Base-by-base conservation (phyloP, 1,140 invertebrate species). In the Heliconius himera region DNA sequence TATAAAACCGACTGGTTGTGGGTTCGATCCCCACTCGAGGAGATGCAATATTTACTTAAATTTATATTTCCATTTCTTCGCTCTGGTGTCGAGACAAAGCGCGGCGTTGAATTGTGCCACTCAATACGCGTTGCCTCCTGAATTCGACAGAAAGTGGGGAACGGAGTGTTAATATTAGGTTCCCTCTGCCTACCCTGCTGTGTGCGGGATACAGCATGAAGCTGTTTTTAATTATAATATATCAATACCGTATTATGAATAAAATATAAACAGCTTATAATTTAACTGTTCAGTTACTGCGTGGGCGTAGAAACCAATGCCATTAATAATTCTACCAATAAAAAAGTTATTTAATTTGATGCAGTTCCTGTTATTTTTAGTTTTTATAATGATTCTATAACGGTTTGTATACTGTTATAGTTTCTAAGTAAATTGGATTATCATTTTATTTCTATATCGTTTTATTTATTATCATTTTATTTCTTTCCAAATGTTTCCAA, bases 271-370 rank as follows among this genome's bases (percentile, higher is more conserved):
- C 26, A 66, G 60, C 3, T 66, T 66, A 66, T 66, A 66, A 66
- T 66, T 66, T 66, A 66, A 66, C 26, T 11, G 60, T 29, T 66
- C 11, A 66, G 13, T 29, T 66, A 66, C 60, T 29, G 60, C 20
- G 83, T 82, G 79, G 83, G 83, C 81, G 81, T 54, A 72, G 33
- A 72, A 77, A 82, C 75, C 72, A 74, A 76, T 81, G 79, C 77
- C 79, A 78, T 77, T 72, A 76, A 79, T 78, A 73, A 79, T 79
- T 81, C 66, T 71, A 33, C 16, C 56, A 74, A 81, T 81, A 79
- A 82, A 84, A 81, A 72, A 8, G 71, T 81, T 83, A 79, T 81
- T 81, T 81, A 79, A 81, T 77, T 76, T 79, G 71, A 78, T 49
- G 46, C 38, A 70, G 74, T 82, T 78, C 38, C 70, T 75, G 36